Evolutionary conservation across 2,113 vertebrate species (phyloP), one percentile per base, ranked within the genome.

Genomic region (Ctenodactylus gundi): DNA sequence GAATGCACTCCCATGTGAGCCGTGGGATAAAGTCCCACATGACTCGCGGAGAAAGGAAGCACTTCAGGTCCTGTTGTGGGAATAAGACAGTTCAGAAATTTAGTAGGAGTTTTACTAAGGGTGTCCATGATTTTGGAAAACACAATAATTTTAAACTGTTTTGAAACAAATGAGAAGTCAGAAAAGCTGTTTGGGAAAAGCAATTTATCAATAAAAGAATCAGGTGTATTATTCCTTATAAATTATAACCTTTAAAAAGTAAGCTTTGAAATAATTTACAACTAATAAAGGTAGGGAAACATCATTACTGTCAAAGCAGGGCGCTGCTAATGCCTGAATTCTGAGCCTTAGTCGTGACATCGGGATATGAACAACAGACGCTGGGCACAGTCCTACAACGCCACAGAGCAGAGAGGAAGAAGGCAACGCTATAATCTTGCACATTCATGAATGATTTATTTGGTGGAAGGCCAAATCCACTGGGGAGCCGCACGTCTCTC

Each of bases 141-240:
- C 46, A 72, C 4, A 3, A 29, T 41, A n/a, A 91, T 93, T 93
- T 62, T 34, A 58, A 55, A 64, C 72, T n/a, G 46, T 68, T 62
- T 51, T 39, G 15, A 89, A 94, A 86, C 87, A 94, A 89, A 31
- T 73, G 58, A 14, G 29, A 75, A 91, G 36, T 88, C 88, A 89
- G 39, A 73, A 88, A 72, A 72, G 21, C 39, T 70, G 31, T 46
- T 41, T 77, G 18, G 82, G n/a, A 31, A 86, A 70, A 94, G 12
- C 80, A 12, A 91, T 77, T 87, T 88, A 46, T 92, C 46, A 81
- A 95, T 55, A n/a, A n/a, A n/a, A n/a, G n/a, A 94, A 78, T 85
- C 27, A 82, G 75, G 46, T n/a, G 51, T 55, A 67, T 11, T 85
- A 46, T 84, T 72, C 29, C 53, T 75, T 60, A 92, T 25, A 84